Evolutionary conservation across 2,888 invertebrate genomes (phyloP).

Genomic region (Syritta pipiens): DNA sequence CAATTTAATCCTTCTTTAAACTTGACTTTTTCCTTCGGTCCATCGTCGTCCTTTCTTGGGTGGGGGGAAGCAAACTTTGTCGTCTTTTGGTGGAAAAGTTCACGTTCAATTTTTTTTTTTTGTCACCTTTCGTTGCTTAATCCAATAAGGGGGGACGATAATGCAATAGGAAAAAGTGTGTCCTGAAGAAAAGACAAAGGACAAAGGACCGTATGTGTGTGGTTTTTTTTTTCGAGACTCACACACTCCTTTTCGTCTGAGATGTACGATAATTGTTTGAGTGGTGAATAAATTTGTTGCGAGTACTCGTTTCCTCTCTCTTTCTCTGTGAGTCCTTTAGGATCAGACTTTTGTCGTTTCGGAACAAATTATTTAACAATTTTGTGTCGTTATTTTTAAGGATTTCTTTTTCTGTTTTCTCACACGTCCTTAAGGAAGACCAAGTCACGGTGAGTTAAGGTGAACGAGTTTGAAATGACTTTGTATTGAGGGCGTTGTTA

Average conservation of each 20-base stretch:
- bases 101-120: slow-evolving; percentile 56
- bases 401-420: too few species aligned
- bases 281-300: slow-evolving; percentile 58
- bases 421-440: slow-evolving; percentile 18
- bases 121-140: slow-evolving; percentile 45
- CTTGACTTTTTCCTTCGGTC: slow-evolving; percentile 35
- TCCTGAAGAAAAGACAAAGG: background rate
- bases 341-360: slow-evolving; percentile 28
- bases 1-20: slow-evolving; percentile 66
- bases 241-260: slow-evolving; percentile 27
- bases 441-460: slow-evolving; percentile 1
- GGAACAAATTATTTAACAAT: slow-evolving; percentile 31
- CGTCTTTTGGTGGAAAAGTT: slow-evolving; percentile 38
- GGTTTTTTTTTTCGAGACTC: slow-evolving; percentile 3
- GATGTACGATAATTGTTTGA: slow-evolving; percentile 64
- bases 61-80: slow-evolving; percentile 49
- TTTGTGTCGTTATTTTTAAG: slow-evolving; percentile 8
- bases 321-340: slow-evolving; percentile 35
- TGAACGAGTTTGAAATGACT: too few species aligned
- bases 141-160: slow-evolving; percentile 48
- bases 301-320: too few species aligned
- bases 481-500: background rate
- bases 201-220: slow-evolving; percentile 16
- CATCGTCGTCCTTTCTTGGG: slow-evolving; percentile 41
- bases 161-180: slow-evolving; percentile 15